Base-by-base conservation (phyloP, 2,888 invertebrate genomes). In the Noctua janthina region DNA sequence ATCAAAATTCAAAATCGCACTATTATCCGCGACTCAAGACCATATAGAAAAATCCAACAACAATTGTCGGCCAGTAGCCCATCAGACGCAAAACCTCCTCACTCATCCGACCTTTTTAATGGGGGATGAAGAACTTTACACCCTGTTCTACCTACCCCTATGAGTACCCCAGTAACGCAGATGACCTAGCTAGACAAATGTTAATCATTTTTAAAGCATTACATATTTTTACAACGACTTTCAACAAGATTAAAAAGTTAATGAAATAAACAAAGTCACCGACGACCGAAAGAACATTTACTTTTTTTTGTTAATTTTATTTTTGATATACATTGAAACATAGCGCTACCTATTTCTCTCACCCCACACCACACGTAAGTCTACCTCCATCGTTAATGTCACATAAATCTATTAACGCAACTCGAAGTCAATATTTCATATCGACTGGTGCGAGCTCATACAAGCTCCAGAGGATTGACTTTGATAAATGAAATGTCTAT, bases 401-500 rank as follows among this genome's bases (percentile, higher is more conserved):
- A 67, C 67, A 68, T 75, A 81, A 85, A 85, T 85, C 64, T 85
- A 85, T 74, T 59, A 85, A 67, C 46, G 46, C 59, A 62, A 85
- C 66, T 54, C 15, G 39, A n/a, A 81, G 29, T 81, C 75, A 29
- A 81, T 81, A 75, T 85, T 68, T 74, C 66, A 67, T 81, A 83
- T 74, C 70, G 75, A 71, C 85, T 85, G 29, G 35, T 54, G 35
- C 17, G 20, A 54, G 67, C 71, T 73, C 54, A 13, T 29, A 49
- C 56, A 11, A 39, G 76, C 83, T 82, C 39, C 39, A 54, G 74
- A 66, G 74, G 29, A 64, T 71, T 62, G 85, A 86, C 76, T 81
- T 85, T 84, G 86, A 85, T 85, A 62, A 86, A 84, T 84, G 46
- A 82, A 76, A 39, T 76, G 76, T 76, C 82, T 66, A 70, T 84